These are phyloP conservation scores for Chaetorhynchus papuensis DNA, from an alignment of 2,113 vertebrate genomes.

Conservation along the genomic window DNA sequence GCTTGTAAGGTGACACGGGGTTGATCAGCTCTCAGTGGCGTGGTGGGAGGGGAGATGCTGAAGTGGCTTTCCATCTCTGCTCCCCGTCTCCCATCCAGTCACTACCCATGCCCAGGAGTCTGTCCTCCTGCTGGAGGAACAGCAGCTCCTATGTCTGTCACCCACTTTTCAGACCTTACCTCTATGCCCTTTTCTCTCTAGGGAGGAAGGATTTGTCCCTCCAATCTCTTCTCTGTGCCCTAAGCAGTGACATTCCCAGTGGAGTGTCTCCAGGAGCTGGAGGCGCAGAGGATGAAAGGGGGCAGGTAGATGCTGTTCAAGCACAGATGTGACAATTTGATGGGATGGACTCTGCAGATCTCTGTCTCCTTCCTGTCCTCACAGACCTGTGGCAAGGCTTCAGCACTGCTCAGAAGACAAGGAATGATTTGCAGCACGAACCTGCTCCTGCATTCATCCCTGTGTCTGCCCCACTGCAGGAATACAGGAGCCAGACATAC, in stretches of 20 bases:
- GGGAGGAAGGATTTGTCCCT: background rate
- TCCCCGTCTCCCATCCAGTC: background rate
- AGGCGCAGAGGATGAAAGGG: background rate
- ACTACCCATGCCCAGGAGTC: background rate
- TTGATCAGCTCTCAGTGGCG: background rate
- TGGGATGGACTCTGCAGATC: background rate
- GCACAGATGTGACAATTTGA: background rate
- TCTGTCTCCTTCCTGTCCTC: background rate
- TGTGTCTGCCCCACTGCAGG: background rate
- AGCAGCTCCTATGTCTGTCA: background rate
- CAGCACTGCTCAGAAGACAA: background rate
- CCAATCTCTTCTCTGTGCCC: background rate
- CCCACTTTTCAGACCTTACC: background rate
- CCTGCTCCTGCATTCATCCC: background rate
- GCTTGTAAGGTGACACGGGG: constrained; percentile 62
- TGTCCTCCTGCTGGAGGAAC: background rate
- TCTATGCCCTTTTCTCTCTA: background rate
- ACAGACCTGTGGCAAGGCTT: background rate
- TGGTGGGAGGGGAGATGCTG: constrained; percentile 19
- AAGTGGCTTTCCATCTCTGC: constrained; percentile 5
- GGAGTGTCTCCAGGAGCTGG: background rate
- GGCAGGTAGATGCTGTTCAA: background rate
- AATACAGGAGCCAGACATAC: background rate
- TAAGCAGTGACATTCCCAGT: background rate
- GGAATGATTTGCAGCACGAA: background rate